Conservation (phyloP, 2,797 vertebrate species). For the Sebastes oblongus region DNA sequence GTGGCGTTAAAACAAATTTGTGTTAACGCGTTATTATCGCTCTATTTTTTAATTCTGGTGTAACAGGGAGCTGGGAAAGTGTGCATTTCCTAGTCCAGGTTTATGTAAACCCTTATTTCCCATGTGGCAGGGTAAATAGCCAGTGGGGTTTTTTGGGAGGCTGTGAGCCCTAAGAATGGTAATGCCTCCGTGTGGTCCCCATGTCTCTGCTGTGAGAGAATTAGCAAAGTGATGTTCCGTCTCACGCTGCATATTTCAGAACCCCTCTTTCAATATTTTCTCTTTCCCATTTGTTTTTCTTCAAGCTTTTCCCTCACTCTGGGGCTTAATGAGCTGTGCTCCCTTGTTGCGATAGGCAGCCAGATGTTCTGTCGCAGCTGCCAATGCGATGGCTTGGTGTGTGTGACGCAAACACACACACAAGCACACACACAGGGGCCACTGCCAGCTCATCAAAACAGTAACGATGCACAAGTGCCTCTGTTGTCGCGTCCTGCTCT, state of each 20-base stretch:
- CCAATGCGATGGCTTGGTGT: slow-evolving; percentile 29
- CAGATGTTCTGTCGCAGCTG: slow-evolving; percentile 67
- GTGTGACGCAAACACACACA: slow-evolving; percentile 32
- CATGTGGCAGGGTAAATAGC: slow-evolving; percentile 68
- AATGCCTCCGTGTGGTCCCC: slow-evolving; percentile 47
- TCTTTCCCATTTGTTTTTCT: slow-evolving; percentile 14
- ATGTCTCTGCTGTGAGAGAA: slow-evolving; percentile 45
- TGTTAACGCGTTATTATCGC: too few species aligned
- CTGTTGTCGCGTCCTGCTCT: slow-evolving; percentile 12
- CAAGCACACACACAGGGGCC: slow-evolving; percentile 15
- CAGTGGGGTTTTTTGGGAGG: slow-evolving; percentile 51
- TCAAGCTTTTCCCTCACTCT: slow-evolving; percentile 30
- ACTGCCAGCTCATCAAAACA: slow-evolving; percentile 61
- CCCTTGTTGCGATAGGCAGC: slow-evolving; percentile 47
- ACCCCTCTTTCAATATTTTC: slow-evolving; percentile 10
- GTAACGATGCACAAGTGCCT: slow-evolving; percentile 48
- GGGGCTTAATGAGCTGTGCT: slow-evolving; percentile 70
- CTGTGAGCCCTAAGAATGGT: slow-evolving; percentile 61
- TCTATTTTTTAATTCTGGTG: slow-evolving; percentile 47
- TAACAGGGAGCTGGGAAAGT: slow-evolving; percentile 42
- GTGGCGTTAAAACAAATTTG: too few species aligned
- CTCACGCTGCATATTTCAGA: slow-evolving; percentile 51
- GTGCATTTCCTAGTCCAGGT: slow-evolving; percentile 67
- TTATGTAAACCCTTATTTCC: slow-evolving; percentile 73
- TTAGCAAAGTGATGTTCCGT: slow-evolving; percentile 54